Conservation (phyloP, 2,113 vertebrate genomes). For the Tragelaphus buxtoni region DNA sequence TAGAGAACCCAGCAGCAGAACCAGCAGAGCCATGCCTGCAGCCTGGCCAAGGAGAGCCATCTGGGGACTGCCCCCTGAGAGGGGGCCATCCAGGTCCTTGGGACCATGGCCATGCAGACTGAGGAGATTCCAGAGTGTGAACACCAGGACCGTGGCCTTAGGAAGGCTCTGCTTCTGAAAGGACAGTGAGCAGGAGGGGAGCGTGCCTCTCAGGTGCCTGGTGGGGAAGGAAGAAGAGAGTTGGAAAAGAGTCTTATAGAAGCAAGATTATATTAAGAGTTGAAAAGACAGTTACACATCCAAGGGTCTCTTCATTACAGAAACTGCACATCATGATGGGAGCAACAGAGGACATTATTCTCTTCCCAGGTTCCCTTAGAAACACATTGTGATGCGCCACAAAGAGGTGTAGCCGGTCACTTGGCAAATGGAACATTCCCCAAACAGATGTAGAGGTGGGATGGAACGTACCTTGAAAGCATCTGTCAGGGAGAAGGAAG, state of each 20-base stretch:
- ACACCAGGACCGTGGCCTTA: fast-evolving
- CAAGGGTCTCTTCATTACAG: background rate
- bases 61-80: background rate
- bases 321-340: background rate
- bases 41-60: background rate
- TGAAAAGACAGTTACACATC: background rate
- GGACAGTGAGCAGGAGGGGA: background rate
- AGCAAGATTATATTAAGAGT: background rate
- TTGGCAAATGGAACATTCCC: background rate
- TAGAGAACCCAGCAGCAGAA: background rate
- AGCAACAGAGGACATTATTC: background rate
- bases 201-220: background rate
- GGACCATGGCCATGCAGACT: background rate
- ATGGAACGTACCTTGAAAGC: background rate
- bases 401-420: background rate
- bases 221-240: background rate
- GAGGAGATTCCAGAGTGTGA: background rate
- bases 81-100: background rate
- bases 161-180: background rate
- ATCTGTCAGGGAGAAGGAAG: background rate
- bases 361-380: background rate
- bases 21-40: background rate
- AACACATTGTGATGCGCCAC: background rate
- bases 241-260: background rate
- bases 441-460: background rate